Evolutionary conservation across 2,888 invertebrate species (phyloP).

Genomic region (Dicranocentrus wangi): DNA sequence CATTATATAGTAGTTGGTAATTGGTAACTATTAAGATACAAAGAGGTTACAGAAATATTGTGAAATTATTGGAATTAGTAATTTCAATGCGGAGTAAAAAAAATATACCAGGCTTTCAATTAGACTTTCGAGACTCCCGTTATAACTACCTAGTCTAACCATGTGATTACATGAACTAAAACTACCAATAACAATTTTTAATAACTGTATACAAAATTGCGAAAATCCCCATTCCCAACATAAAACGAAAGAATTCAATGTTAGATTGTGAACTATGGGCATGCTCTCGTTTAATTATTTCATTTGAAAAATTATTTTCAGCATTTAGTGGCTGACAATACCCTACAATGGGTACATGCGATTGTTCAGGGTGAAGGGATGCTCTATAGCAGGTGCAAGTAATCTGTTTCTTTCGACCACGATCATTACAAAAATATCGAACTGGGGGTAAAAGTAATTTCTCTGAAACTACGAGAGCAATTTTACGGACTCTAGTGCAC

Average conservation of each 20-base stretch:
- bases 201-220: no score
- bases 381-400: constrained; percentile 47
- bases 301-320: no score
- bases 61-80: no score
- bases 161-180: no score
- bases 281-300: constrained; percentile 14
- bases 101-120: neutral
- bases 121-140: neutral
- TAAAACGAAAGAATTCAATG: neutral
- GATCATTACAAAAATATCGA: no score
- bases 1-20: neutral
- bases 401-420: no score
- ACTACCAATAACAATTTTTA: no score
- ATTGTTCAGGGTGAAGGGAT: constrained; percentile 32
- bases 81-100: no score
- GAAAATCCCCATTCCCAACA: no score
- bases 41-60: neutral
- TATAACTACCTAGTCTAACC: neutral
- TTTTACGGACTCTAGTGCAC: neutral
- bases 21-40: neutral
- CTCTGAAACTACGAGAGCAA: neutral
- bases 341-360: constrained; percentile 38
- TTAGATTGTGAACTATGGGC: no score
- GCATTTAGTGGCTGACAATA: constrained; percentile 32
- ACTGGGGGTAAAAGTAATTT: no score